Conservation (phyloP, 2,113 vertebrate species). For the Chloropsis hardwickii region DNA sequence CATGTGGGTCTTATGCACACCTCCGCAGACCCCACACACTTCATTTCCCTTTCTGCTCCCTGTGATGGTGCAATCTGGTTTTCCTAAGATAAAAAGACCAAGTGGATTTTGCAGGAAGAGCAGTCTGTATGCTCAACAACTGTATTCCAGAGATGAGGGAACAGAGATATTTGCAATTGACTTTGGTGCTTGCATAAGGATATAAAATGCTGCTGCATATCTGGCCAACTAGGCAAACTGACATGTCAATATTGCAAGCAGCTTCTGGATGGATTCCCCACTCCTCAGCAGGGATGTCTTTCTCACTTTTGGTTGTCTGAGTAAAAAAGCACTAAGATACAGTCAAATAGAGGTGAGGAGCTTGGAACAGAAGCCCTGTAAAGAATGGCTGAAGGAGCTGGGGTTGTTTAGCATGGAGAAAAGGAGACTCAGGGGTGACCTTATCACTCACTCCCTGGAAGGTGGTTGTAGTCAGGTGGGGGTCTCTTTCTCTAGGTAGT, state of each 20-base stretch:
- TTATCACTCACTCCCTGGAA: not conserved
- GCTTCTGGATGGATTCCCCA: not conserved
- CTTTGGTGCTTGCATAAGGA: not conserved
- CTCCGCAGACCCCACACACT: too few relatives aligned
- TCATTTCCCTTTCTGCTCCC: not conserved
- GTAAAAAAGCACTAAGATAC: not conserved
- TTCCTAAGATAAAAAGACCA: not conserved
- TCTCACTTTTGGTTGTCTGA: not conserved
- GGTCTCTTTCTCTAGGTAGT: not conserved
- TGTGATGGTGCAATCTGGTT: not conserved
- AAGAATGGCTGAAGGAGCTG: not conserved
- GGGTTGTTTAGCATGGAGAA: not conserved
- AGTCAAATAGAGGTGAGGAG: not conserved
- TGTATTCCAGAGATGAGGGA: not conserved
- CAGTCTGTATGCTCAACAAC: not conserved
- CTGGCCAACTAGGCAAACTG: not conserved
- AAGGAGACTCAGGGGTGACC: not conserved
- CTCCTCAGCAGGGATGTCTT: not conserved
- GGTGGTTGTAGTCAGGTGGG: not conserved
- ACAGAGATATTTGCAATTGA: not conserved
- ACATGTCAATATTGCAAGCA: not conserved
- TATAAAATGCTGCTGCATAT: not conserved
- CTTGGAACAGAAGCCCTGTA: not conserved
- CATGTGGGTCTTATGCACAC: not conserved
- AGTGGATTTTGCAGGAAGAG: not conserved